phyloP scores from a whole-genome alignment of 1,140 invertebrate species.

The Lordiphosa collinella region DNA sequence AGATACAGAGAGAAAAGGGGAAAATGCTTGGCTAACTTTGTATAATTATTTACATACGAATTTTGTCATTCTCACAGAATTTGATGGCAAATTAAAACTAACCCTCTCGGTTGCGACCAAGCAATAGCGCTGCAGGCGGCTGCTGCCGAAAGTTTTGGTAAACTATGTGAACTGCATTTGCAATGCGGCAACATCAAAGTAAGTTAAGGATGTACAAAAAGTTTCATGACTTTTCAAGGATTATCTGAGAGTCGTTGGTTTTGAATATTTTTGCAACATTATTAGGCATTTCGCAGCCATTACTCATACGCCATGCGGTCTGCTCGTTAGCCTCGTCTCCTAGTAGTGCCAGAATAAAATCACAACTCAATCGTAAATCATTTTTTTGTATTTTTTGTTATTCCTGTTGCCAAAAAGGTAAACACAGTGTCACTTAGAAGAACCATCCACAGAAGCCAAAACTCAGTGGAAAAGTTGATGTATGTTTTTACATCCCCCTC shows the following conservation, averaged over 20 bases:
- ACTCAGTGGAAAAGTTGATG: slow-evolving; percentile 33
- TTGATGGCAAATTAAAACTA: slow-evolving; percentile 26
- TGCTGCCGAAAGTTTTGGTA: slow-evolving; percentile 12
- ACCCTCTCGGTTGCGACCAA: not conserved
- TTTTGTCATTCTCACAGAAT: not conserved
- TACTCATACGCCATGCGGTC: slow-evolving; percentile 37
- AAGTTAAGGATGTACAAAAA: not conserved
- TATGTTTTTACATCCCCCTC: slow-evolving; percentile 6
- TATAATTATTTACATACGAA: not conserved
- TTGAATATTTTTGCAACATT: too few relatives aligned
- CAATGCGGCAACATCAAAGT: slow-evolving; percentile 52
- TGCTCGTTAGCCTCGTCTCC: slow-evolving; percentile 26
- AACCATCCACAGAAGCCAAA: slow-evolving; percentile 9
- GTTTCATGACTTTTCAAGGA: not conserved
- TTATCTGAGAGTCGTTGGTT: too few relatives aligned
- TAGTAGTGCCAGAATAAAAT: slow-evolving; percentile 30
- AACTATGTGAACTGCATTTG: slow-evolving; percentile 63
- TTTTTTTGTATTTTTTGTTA: slow-evolving; percentile 11
- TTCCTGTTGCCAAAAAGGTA: slow-evolving; percentile 55
- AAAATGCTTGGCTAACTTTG: slow-evolving; percentile 19
- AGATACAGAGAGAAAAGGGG: slow-evolving; percentile 7
- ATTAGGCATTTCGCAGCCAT: slow-evolving; percentile 19
- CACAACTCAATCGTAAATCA: slow-evolving; percentile 41
- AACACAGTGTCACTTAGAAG: slow-evolving; percentile 64
- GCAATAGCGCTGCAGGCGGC: slow-evolving; percentile 13